These are phyloP conservation scores for Callitettix versicolor DNA, from an alignment of 1,140 invertebrate genomes.

Conservation along the genomic window DNA sequence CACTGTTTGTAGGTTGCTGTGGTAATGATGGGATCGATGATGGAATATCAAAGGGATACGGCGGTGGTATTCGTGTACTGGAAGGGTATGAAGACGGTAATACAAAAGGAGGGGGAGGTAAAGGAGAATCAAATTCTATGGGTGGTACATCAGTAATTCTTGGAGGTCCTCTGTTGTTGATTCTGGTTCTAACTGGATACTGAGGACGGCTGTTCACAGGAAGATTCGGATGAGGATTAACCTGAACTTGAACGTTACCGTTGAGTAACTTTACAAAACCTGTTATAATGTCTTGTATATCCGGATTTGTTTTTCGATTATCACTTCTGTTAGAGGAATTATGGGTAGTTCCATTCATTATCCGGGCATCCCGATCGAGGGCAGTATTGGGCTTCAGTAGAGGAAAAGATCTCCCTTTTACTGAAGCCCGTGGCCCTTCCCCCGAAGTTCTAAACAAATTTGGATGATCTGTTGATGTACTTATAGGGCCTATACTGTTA, in stretches of 20 bases:
- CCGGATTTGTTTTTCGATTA: slow-evolving; percentile 46
- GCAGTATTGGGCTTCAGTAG: slow-evolving; percentile 48
- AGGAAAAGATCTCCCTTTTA: slow-evolving; percentile 41
- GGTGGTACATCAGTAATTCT: slow-evolving; percentile 62
- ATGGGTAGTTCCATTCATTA: slow-evolving; percentile 14
- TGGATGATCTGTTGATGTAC: neutral
- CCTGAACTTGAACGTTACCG: slow-evolving; percentile 65
- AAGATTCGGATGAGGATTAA: slow-evolving; percentile 24
- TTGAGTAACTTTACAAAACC: slow-evolving; percentile 81
- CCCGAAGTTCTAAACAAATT: slow-evolving; percentile 37
- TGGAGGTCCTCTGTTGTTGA: slow-evolving; percentile 81
- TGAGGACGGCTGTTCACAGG: slow-evolving; percentile 11
- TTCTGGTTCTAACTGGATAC: slow-evolving; percentile 49
- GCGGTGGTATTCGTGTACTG: slow-evolving; percentile 39
- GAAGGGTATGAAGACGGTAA: slow-evolving; percentile 36
- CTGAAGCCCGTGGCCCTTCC: slow-evolving; percentile 58
- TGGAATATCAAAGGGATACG: slow-evolving; percentile 58
- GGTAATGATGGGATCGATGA: slow-evolving; percentile 30
- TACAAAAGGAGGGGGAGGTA: slow-evolving; percentile 33
- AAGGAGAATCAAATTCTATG: slow-evolving; percentile 53
- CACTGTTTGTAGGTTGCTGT: slow-evolving; percentile 16
- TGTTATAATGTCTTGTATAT: slow-evolving; percentile 84
- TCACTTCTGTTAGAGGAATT: slow-evolving; percentile 20
- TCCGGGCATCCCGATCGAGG: neutral
- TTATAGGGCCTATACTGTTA: neutral